Base-by-base conservation (phyloP, 2,888 invertebrate genomes). In the Sympetrum striolatum region DNA sequence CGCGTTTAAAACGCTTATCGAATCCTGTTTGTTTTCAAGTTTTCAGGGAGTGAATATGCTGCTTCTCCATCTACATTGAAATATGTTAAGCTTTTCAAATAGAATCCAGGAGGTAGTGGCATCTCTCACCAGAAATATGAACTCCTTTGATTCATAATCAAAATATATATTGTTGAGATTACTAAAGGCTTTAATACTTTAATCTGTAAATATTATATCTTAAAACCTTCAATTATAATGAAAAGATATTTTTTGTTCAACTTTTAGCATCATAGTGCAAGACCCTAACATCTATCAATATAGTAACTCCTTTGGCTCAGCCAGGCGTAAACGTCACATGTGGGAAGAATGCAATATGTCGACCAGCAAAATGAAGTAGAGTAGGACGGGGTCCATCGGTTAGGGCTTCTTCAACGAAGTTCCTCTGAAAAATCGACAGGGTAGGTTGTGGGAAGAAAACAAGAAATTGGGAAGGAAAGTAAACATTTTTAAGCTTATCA, bases 311-410 rank as follows among this genome's bases (percentile, higher is more conserved):
- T 64, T 86, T 64, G 86, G 37, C 35, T 82, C 86, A 86, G 31
- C 37, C 31, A 39, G 86, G 86, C 86, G 86, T 86, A 86, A 86
- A 86, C 86, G 86, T 86, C 86, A 86, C 86, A 64, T 86, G 86
- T 86, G 90, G 48, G 44, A 91, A 90, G 91, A 91, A 91, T 91
- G 91, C 91, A 91, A 91, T 81, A 91, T 91, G 91, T 91, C 91
- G 90, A 90, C 90, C 39, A 90, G 90, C 90, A 91, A 81, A 90
- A 91, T 91, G 91, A 90, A 90, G 91, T 91, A 91, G 86, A 86
- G 90, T 91, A 91, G 91, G 64, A 90, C 64, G 91, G 82, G 90
- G 91, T 91, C 91, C 91, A 80, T 91, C 90, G 90, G 60, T 39
- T 48, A 90, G 91, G 91, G 91, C 91, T 91, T 91, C 91, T 90